These are phyloP conservation scores for Meda fulgida DNA, from an alignment of 2,797 vertebrate species.

Conservation along the genomic window DNA sequence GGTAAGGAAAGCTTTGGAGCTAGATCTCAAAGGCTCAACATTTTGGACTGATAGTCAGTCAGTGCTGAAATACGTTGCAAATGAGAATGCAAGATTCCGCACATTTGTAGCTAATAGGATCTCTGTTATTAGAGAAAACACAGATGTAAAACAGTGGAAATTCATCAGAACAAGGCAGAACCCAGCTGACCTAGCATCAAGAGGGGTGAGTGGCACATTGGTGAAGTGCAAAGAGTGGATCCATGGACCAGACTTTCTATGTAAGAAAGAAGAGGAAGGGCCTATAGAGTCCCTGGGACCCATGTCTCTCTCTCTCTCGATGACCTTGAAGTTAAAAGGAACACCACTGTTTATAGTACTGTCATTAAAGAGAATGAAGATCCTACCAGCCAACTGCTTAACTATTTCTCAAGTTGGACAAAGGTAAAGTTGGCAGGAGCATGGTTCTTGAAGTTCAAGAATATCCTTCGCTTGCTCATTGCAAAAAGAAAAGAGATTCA, in stretches of 20 bases:
- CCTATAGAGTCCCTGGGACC: background rate
- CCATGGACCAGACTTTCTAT: slow-evolving; percentile 12
- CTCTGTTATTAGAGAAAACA: background rate
- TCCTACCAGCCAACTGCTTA: background rate
- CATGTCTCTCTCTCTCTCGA: background rate
- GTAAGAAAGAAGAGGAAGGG: background rate
- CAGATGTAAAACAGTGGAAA: background rate
- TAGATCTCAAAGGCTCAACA: background rate
- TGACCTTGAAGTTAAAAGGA: background rate
- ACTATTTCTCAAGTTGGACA: background rate
- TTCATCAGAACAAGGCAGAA: slow-evolving; percentile 13
- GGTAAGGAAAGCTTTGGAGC: background rate
- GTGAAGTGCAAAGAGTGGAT: too few species aligned
- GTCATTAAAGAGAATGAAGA: background rate
- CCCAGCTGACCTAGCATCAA: background rate
- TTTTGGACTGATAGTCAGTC: background rate
- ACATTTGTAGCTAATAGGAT: background rate
- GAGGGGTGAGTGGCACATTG: background rate
- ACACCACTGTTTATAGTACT: background rate
- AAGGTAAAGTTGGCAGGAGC: background rate
- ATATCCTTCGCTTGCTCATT: too few species aligned
- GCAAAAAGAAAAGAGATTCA: too few species aligned
- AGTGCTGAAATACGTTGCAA: too few species aligned
- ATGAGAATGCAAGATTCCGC: too few species aligned
- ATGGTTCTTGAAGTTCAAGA: background rate